Conservation (phyloP, 2,888 invertebrate genomes). For the Phania funesta region DNA sequence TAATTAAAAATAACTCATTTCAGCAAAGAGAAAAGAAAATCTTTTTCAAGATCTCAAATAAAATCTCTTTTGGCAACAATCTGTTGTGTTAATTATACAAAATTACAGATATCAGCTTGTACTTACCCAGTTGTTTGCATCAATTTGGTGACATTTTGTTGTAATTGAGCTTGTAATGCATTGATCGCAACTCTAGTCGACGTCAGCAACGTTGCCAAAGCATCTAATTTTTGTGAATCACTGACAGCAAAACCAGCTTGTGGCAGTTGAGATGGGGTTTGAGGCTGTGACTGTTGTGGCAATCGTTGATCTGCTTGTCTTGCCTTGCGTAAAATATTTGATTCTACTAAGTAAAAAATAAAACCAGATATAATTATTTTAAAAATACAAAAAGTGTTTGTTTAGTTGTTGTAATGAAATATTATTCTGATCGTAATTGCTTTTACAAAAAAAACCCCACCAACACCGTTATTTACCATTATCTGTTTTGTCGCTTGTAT, state of each 20-base stretch:
- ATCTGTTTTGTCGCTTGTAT: constrained; percentile 61
- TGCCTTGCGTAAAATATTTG: constrained; percentile 58
- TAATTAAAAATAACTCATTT: not conserved
- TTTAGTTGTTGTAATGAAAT: not conserved
- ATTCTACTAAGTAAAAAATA: constrained; percentile 28
- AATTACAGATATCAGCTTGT: not conserved
- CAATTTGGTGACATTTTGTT: constrained; percentile 70
- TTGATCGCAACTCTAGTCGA: constrained; percentile 72
- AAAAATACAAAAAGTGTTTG: not conserved
- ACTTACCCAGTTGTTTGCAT: constrained; percentile 73
- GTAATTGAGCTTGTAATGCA: constrained; percentile 63
- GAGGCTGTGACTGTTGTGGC: not conserved
- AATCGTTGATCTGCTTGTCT: constrained; percentile 60
- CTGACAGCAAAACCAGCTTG: constrained; percentile 29
- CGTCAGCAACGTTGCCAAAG: constrained; percentile 74
- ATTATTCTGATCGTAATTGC: not conserved
- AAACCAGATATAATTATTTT: not conserved
- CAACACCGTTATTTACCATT: constrained; percentile 67
- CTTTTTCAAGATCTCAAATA: too few species aligned
- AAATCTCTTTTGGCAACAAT: not conserved
- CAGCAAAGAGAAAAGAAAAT: not conserved
- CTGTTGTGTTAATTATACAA: not conserved
- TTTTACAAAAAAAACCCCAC: constrained; percentile 16
- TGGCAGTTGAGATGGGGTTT: constrained; percentile 12
- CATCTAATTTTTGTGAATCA: constrained; percentile 70